A percentile compares a stretch with the other conserved stretches of the same genome.
Evolutionary conservation across 2,113 vertebrate genomes (phyloP).

Genomic region (Lipotes vexillifer): DNA sequence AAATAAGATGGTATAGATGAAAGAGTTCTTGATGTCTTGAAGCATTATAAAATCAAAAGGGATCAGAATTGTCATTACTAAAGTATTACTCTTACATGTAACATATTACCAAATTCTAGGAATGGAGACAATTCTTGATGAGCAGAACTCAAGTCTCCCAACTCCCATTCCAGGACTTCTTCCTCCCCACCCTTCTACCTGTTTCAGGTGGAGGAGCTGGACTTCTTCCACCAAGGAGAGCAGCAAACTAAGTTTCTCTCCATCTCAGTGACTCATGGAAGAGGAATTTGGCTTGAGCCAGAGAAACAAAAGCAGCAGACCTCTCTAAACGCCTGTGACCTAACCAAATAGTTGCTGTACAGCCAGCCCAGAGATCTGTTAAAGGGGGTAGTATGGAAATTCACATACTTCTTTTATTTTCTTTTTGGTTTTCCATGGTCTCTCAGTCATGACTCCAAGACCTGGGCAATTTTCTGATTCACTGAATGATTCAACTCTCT

Average conservation of each 20-base stretch:
- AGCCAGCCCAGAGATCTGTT: neutral
- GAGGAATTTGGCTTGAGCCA: neutral
- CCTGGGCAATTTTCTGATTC: constrained; percentile 74
- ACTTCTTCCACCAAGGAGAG: neutral
- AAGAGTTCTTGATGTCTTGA: neutral
- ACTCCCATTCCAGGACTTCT: neutral
- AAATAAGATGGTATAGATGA: neutral
- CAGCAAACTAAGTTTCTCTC: neutral
- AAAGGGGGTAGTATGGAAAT: constrained; percentile 54
- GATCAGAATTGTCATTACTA: neutral
- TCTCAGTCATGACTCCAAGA: constrained; percentile 33
- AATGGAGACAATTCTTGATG: neutral
- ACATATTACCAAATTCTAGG: neutral
- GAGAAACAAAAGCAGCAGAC: neutral
- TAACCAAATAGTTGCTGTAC: rapidly evolving
- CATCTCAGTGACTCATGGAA: neutral
- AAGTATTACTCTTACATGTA: neutral
- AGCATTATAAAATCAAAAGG: neutral
- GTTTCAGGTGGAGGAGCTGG: neutral
- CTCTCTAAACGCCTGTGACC: neutral
- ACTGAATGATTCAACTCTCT: constrained; percentile 67
- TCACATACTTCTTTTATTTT: constrained; percentile 63
- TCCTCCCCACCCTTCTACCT: neutral
- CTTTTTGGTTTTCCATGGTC: constrained; percentile 64
- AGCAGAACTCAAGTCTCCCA: neutral